These are phyloP conservation scores for Dendroctonus valens DNA, from an alignment of 1,140 invertebrate species.

Conservation along the genomic window DNA sequence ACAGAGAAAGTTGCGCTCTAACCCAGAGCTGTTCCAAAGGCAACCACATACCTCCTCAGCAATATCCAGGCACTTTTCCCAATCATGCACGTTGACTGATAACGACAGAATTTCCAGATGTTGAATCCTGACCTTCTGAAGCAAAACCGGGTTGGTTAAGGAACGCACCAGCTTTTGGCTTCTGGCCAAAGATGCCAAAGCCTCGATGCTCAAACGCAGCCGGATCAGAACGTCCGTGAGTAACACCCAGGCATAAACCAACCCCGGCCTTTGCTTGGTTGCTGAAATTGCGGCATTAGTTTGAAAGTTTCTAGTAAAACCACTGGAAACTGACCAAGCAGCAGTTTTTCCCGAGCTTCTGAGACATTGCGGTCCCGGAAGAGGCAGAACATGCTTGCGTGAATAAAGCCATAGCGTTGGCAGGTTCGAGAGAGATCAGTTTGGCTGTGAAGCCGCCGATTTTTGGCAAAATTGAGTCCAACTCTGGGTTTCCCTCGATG, in stretches of 20 bases:
- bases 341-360: constrained; percentile 56
- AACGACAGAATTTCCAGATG: constrained; percentile 20
- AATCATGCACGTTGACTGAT: constrained; percentile 52
- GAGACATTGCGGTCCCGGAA: constrained; percentile 55
- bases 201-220: constrained; percentile 60
- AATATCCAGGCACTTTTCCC: constrained; percentile 44
- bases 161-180: constrained; percentile 44
- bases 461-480: constrained; percentile 48
- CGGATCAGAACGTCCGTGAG: constrained; percentile 55
- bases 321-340: constrained; percentile 38
- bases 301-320: no score
- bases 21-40: neutral
- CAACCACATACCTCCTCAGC: constrained; percentile 33
- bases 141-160: neutral
- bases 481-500: constrained; percentile 43
- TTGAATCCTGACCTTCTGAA: constrained; percentile 14
- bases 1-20: neutral
- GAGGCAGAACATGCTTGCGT: constrained; percentile 59
- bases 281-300: constrained; percentile 9
- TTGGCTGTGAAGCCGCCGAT: constrained; percentile 54
- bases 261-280: constrained; percentile 41
- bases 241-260: constrained; percentile 52
- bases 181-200: constrained; percentile 49
- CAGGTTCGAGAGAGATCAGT: constrained; percentile 54
- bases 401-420: constrained; percentile 60